phyloP scores from a whole-genome alignment of 2,888 invertebrate genomes.

The Strigamia transsilvanica region DNA sequence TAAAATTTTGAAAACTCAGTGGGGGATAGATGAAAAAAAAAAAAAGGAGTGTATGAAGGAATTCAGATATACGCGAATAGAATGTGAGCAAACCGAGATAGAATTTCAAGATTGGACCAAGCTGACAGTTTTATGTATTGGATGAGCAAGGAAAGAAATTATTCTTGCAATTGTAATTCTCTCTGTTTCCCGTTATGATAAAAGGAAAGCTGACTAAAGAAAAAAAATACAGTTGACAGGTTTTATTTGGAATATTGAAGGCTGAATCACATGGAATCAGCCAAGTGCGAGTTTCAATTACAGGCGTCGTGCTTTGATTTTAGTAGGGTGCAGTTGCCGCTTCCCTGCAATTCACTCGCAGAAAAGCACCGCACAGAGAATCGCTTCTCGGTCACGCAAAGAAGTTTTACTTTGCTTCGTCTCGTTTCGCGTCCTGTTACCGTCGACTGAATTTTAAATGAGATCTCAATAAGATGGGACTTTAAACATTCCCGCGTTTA shows the following conservation, averaged over 20 bases:
- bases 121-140: conserved; percentile 47
- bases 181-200: conserved; percentile 34
- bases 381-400: conserved; percentile 44
- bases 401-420: conserved; percentile 32
- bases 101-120: conserved; percentile 46
- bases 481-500: not conserved
- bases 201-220: conserved; percentile 10
- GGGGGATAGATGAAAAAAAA: not conserved
- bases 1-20: not conserved
- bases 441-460: conserved; percentile 4
- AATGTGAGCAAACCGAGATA: not conserved
- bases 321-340: conserved; percentile 37
- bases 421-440: not conserved
- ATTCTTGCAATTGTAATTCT: conserved; percentile 47
- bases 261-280: conserved; percentile 34
- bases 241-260: conserved; percentile 49
- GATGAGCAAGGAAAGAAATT: conserved; percentile 43
- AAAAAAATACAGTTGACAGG: conserved; percentile 43
- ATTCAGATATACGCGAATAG: not conserved
- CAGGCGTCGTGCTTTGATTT: conserved; percentile 45
- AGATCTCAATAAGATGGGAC: conserved; percentile 1
- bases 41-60: not conserved
- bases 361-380: conserved; percentile 39
- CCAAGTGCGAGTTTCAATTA: conserved; percentile 47
- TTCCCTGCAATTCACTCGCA: conserved; percentile 39